Base-by-base conservation (phyloP, 1,140 invertebrate species). In the Pseudomyrmex sp. region DNA sequence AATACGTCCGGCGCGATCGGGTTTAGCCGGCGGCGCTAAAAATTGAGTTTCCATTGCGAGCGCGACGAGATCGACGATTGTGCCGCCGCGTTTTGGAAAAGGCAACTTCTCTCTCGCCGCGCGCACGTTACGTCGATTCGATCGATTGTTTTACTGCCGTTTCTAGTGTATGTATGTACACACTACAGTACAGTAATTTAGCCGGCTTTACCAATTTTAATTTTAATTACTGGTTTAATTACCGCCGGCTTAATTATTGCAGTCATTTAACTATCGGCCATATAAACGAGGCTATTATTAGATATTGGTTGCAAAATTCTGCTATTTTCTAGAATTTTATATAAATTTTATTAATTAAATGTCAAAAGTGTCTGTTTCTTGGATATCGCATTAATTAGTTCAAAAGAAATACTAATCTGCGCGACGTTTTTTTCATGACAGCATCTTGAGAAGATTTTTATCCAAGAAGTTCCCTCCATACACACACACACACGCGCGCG, bases 1-100 rank as follows among this genome's bases (percentile, higher is more conserved):
- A 83, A 84, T 75, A 84, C 58, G 35, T 69, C 65, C 74, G 46
- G 50, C 72, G 79, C 70, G 77, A 75, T 68, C 70, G 65, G 56
- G 74, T 82, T 68, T 76, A 82, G 84, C 76, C 48, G 52, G 54
- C 18, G 63, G 63, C 58, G 70, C 70, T 82, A 54, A 50, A 82
- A 75, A 86, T 83, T 74, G 77, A 69, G 66, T 75, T 83, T 83
- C 79, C 72, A 82, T 65, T 75, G 70, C 66, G 76, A 59, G 18
- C 44, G 66, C 35, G 35, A 35, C 35, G 20, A 52, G 15, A 70
- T 80, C 76, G 75, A 44, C 75, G 75, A 77, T 77, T 70, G 76
- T 35, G 35, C 5, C 35, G 35, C 35, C 76, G 63, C 46, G 52
- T 35, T 20, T 69, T 79, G 46, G 18, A 20, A 69, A 79, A 79